Evolutionary conservation across 2,797 vertebrate species (phyloP).

Genomic region (Pangasius krempfi): DNA sequence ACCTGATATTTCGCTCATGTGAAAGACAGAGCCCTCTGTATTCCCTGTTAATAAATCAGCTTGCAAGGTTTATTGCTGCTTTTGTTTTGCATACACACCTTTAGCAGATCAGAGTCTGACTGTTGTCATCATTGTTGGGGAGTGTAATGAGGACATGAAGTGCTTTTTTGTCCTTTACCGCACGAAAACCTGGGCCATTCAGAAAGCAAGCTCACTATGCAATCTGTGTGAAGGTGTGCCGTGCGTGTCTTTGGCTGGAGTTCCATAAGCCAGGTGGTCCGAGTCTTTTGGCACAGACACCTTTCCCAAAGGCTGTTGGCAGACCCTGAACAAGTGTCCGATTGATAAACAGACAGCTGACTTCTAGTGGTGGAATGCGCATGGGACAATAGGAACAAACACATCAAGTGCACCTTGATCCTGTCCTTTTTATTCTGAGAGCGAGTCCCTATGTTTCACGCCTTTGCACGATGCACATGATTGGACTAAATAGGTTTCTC

Average conservation of each 20-base stretch:
- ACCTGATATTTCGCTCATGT: background rate
- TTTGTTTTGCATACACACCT: background rate
- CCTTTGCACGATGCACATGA: background rate
- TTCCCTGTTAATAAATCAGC: background rate
- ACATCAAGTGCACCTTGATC: background rate
- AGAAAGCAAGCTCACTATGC: background rate
- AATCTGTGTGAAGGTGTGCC: slow-evolving; percentile 11
- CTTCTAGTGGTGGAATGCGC: background rate
- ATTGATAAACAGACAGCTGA: slow-evolving; percentile 37
- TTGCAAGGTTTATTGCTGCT: background rate
- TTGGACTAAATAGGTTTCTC: background rate
- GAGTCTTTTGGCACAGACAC: slow-evolving; percentile 9
- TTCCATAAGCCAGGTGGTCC: slow-evolving; percentile 12
- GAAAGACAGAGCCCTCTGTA: background rate
- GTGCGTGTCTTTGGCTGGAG: background rate
- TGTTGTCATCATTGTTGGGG: too few relatives aligned
- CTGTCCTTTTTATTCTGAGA: background rate
- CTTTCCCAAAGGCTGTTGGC: slow-evolving; percentile 24
- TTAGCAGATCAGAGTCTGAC: background rate
- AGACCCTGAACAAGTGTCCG: slow-evolving; percentile 27
- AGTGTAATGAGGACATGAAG: background rate
- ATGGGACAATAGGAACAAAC: background rate
- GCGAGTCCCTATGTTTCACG: background rate
- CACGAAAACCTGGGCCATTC: background rate
- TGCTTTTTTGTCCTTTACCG: background rate